Conservation (phyloP, 1,140 invertebrate genomes). For the Kradibia gibbosae region DNA sequence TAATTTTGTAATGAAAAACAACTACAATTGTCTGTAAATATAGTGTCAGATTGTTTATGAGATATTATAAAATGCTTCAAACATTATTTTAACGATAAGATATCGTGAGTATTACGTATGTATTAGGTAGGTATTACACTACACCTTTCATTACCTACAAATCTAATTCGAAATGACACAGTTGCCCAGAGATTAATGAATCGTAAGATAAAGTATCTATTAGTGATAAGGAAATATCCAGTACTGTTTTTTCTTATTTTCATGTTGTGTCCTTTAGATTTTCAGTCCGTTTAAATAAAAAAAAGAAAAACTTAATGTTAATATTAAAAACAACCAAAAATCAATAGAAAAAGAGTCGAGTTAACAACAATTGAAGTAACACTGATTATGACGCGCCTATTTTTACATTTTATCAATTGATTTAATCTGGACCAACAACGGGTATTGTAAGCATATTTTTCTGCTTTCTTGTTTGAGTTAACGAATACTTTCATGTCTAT, state of each 20-base stretch:
- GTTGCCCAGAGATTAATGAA: slow-evolving; percentile 44
- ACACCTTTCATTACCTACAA: too few relatives aligned
- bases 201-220: slow-evolving; percentile 44
- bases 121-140: too few relatives aligned
- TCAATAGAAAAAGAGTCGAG: not conserved
- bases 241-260: not conserved
- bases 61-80: too few relatives aligned
- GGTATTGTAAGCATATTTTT: slow-evolving; percentile 27
- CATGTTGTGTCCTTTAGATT: not conserved
- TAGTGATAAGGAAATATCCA: too few relatives aligned
- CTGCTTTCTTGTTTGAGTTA: too few relatives aligned
- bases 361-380: not conserved
- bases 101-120: too few relatives aligned
- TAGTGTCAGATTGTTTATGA: too few relatives aligned
- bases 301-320: slow-evolving; percentile 7
- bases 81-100: too few relatives aligned
- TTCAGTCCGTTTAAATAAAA: not conserved
- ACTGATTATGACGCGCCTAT: not conserved
- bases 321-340: not conserved
- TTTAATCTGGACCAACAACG: not conserved
- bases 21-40: too few relatives aligned
- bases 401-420: slow-evolving; percentile 43
- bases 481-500: too few relatives aligned
- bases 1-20: too few relatives aligned
- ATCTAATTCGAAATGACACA: slow-evolving; percentile 32